Evolutionary conservation across 2,113 vertebrate species (phyloP).

Genomic region (Bubalus kerabau): DNA sequence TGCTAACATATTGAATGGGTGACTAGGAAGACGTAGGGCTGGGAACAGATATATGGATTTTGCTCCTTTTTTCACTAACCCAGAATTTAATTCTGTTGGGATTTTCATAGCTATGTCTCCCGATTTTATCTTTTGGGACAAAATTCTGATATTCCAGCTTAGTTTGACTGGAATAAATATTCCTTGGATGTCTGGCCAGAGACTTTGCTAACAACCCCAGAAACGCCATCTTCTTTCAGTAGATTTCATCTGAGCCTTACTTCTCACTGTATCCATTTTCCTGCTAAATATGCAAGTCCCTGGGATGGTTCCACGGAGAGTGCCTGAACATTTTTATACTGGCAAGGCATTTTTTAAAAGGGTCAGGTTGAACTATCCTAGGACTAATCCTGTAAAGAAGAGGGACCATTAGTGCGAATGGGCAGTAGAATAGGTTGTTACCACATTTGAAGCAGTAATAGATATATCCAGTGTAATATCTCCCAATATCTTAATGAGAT

Average conservation of each 20-base stretch:
- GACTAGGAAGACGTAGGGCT: neutral
- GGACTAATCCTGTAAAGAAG: slow-evolving; percentile 9
- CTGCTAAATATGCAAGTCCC: slow-evolving; percentile 17
- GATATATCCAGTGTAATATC: slow-evolving; percentile 21
- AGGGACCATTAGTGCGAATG: neutral
- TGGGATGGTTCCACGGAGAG: neutral
- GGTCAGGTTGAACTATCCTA: slow-evolving; percentile 66
- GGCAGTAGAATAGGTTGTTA: neutral
- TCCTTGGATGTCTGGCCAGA: slow-evolving; percentile 16
- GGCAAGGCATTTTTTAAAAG: neutral
- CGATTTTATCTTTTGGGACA: neutral
- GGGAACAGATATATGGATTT: neutral
- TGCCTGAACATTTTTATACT: slow-evolving; percentile 31
- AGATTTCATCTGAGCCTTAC: slow-evolving; percentile 44
- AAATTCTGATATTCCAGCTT: neutral
- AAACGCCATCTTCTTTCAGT: slow-evolving; percentile 25
- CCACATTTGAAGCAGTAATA: slow-evolving; percentile 26
- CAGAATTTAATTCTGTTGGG: neutral
- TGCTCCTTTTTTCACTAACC: neutral
- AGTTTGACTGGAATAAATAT: neutral
- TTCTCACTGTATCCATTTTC: neutral
- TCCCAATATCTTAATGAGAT: slow-evolving; percentile 18
- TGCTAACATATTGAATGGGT: neutral
- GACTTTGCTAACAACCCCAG: slow-evolving; percentile 22
- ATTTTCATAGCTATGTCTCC: slow-evolving; percentile 1